Evolutionary conservation across 1,140 invertebrate species (phyloP).

Genomic region (Battus philenor): DNA sequence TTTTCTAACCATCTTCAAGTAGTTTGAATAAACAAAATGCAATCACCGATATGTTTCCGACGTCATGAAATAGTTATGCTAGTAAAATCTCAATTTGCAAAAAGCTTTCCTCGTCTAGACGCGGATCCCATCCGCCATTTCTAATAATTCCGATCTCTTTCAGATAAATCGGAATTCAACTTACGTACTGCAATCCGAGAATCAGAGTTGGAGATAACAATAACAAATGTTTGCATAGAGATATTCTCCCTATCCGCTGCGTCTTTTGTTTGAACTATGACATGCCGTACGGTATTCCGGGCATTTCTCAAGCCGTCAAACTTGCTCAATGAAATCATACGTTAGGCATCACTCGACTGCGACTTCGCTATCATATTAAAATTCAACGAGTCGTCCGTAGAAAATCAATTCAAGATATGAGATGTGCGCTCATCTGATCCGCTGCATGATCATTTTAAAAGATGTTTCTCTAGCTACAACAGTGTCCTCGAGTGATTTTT

Average conservation of each 20-base stretch:
- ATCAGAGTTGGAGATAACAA: slow-evolving; percentile 12
- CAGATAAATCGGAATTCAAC: slow-evolving; percentile 9
- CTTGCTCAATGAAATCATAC: slow-evolving; percentile 11
- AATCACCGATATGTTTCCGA: no score
- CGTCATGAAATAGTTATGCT: no score
- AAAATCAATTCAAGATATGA: slow-evolving; percentile 15
- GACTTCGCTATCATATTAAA: slow-evolving; percentile 10
- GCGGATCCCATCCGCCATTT: background rate
- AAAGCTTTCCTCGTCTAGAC: background rate
- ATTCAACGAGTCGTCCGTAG: slow-evolving; percentile 4
- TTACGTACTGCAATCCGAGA: slow-evolving; percentile 8
- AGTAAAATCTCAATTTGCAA: no score
- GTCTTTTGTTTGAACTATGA: slow-evolving; percentile 12
- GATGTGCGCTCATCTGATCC: slow-evolving; percentile 1
- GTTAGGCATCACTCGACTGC: slow-evolving; percentile 9
- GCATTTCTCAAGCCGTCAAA: slow-evolving; percentile 10
- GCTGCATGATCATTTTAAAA: slow-evolving; percentile 6
- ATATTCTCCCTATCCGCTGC: slow-evolving; percentile 7
- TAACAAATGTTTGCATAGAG: slow-evolving; percentile 12
- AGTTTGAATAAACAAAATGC: no score
- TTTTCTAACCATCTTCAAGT: no score
- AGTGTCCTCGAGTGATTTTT: no score
- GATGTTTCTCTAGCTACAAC: slow-evolving; percentile 3
- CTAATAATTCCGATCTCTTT: slow-evolving; percentile 8
- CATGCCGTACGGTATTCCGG: background rate